phyloP scores from a whole-genome alignment of 2,113 vertebrate genomes.

The Embiotoca jacksoni region DNA sequence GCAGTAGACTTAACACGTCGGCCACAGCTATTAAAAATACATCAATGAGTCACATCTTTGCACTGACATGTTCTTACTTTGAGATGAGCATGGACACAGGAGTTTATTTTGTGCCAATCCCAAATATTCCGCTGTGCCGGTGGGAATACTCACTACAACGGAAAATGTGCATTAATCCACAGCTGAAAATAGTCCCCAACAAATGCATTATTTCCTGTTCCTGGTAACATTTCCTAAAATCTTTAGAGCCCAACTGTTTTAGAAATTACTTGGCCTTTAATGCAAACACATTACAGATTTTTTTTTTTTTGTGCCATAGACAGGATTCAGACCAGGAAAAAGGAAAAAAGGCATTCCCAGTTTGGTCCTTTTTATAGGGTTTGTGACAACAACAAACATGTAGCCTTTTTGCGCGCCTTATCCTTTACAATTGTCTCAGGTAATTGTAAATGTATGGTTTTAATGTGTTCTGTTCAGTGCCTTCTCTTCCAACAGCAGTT shows the following conservation, averaged over 20 bases:
- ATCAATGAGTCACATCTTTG: not conserved
- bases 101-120: not conserved
- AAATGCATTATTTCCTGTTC: not conserved
- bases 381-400: slow-evolving; percentile 1
- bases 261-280: not conserved
- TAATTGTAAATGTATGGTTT: slow-evolving; percentile 27
- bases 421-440: not conserved
- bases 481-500: slow-evolving; percentile 24
- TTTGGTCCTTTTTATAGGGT: not conserved
- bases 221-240: not conserved
- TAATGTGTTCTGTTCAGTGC: slow-evolving; percentile 18
- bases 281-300: not conserved
- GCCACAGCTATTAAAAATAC: too few relatives aligned
- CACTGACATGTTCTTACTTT: not conserved
- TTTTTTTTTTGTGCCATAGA: not conserved
- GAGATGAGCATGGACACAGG: not conserved
- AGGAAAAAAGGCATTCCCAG: too few relatives aligned
- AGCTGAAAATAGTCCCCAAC: slow-evolving; percentile 5
- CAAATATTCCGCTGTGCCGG: not conserved
- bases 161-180: not conserved
- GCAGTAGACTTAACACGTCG: too few relatives aligned
- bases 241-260: not conserved
- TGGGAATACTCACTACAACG: not conserved
- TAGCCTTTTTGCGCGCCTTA: not conserved
- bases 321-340: too few relatives aligned